These are phyloP conservation scores for Antheraea assamensis DNA, from an alignment of 2,888 invertebrate species.

Conservation along the genomic window DNA sequence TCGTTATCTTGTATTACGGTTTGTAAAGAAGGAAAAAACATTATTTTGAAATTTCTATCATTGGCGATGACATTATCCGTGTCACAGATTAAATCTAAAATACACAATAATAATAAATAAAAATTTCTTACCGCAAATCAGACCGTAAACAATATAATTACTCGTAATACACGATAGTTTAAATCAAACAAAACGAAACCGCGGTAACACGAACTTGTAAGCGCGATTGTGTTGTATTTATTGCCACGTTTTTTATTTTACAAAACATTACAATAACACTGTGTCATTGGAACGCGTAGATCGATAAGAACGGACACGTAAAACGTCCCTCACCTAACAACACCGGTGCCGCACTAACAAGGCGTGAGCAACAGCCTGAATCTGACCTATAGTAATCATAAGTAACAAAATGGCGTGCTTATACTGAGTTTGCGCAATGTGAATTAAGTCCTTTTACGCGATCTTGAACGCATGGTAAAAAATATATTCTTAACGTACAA, in stretches of 20 bases:
- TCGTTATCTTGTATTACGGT: not conserved
- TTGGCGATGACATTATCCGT: not conserved
- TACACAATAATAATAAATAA: not conserved
- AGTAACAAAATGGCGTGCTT: constrained; percentile 56
- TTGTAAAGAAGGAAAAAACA: no score
- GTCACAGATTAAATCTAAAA: not conserved
- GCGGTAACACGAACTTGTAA: constrained; percentile 50
- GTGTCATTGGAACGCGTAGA: constrained; percentile 41
- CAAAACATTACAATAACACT: constrained; percentile 67
- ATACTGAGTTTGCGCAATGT: constrained; percentile 62
- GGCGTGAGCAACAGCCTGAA: constrained; percentile 32
- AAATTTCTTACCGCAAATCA: constrained; percentile 11
- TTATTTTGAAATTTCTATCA: not conserved
- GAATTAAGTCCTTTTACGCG: constrained; percentile 22
- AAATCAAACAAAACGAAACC: constrained; percentile 45
- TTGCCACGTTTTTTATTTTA: constrained; percentile 51
- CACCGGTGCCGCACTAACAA: constrained; percentile 61
- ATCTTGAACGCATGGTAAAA: constrained; percentile 2
- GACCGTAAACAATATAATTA: constrained; percentile 16
- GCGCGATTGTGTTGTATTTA: constrained; percentile 43
- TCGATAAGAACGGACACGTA: constrained; percentile 53
- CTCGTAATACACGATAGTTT: constrained; percentile 38
- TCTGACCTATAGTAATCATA: constrained; percentile 23
- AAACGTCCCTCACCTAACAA: constrained; percentile 42
- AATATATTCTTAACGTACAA: not conserved